phyloP scores from a whole-genome alignment of 2,888 invertebrate genomes.

The Leptinotarsa juncta region DNA sequence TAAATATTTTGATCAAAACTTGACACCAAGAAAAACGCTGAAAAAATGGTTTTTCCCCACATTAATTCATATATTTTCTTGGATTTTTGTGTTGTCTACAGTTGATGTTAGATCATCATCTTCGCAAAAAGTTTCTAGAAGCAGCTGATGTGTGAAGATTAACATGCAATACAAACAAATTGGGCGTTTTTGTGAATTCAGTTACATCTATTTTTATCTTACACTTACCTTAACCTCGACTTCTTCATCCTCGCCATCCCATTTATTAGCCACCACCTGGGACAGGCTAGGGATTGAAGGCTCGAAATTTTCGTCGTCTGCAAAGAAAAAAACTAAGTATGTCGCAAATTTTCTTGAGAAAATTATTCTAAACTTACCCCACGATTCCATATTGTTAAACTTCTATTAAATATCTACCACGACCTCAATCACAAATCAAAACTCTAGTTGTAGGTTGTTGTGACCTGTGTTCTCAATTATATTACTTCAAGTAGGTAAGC shows the following conservation, averaged over 20 bases:
- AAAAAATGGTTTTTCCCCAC: not conserved
- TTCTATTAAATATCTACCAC: slow-evolving; percentile 33
- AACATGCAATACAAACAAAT: not conserved
- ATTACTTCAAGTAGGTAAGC: slow-evolving; percentile 58
- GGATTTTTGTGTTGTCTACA: not conserved
- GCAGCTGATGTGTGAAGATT: not conserved
- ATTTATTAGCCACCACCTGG: slow-evolving; percentile 76
- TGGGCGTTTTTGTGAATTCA: not conserved
- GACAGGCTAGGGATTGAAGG: slow-evolving; percentile 70
- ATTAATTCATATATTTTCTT: not conserved
- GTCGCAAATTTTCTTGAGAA: not conserved
- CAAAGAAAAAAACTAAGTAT: slow-evolving; percentile 48
- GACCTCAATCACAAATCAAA: slow-evolving; percentile 2
- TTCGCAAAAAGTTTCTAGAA: not conserved
- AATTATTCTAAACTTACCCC: slow-evolving; percentile 57
- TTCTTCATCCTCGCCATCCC: slow-evolving; percentile 91
- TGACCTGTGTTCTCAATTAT: slow-evolving; percentile 42
- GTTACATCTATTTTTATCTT: not conserved
- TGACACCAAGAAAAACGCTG: not conserved
- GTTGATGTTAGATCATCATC: not conserved
- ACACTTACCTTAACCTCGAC: slow-evolving; percentile 82
- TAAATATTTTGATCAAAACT: too few species aligned
- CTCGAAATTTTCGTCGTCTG: slow-evolving; percentile 81
- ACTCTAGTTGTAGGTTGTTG: too few species aligned
- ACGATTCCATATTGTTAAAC: slow-evolving; percentile 62